These are phyloP conservation scores for Spodoptera litura DNA, from an alignment of 1,140 invertebrate genomes.

Conservation along the genomic window DNA sequence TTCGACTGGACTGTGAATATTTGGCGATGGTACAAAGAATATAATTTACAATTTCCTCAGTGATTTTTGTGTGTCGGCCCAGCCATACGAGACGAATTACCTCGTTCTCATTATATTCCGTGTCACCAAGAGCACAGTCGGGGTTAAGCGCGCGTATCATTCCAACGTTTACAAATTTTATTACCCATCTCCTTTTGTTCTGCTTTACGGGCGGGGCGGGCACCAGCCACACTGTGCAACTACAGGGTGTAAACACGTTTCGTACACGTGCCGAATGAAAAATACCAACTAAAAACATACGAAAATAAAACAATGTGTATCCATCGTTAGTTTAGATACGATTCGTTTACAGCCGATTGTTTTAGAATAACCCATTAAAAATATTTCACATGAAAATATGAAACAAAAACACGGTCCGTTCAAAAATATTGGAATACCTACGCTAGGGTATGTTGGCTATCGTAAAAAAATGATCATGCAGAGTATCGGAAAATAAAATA, in stretches of 20 bases:
- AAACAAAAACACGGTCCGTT: conserved; percentile 20
- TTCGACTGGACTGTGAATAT: conserved; percentile 21
- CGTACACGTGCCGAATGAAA: conserved; percentile 8
- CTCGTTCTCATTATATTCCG: conserved; percentile 62
- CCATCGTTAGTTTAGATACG: conserved; percentile 39
- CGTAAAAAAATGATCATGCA: conserved; percentile 25
- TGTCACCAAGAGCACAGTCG: conserved; percentile 58
- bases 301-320: conserved; percentile 6
- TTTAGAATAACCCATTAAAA: conserved; percentile 38
- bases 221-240: conserved; percentile 27
- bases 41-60: conserved; percentile 42
- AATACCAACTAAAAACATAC: conserved; percentile 8
- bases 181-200: conserved; percentile 71
- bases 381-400: conserved; percentile 23
- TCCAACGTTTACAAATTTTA: conserved; percentile 78
- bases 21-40: conserved; percentile 2
- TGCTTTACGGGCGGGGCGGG: conserved; percentile 54
- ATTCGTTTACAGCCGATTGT: conserved; percentile 34
- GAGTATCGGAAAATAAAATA: conserved; percentile 26
- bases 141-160: conserved; percentile 77
- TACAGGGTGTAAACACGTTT: conserved; percentile 48
- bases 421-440: conserved; percentile 17
- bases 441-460: conserved; percentile 1
- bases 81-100: conserved; percentile 57
- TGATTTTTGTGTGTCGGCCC: conserved; percentile 27